Evolutionary conservation across 2,797 vertebrate genomes (phyloP).

Genomic region (Peromyscus aztecus): DNA sequence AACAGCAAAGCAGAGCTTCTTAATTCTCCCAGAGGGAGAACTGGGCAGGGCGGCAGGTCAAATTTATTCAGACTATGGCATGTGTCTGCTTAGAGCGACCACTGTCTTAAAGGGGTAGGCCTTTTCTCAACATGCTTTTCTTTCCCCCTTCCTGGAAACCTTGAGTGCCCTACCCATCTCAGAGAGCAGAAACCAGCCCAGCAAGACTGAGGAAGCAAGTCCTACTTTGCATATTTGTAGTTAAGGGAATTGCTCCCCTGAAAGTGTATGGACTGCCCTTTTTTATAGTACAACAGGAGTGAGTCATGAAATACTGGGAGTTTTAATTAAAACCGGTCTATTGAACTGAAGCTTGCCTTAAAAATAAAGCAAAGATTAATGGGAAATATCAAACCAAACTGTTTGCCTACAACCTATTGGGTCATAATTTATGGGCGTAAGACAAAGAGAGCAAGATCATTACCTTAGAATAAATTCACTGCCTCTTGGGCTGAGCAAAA

Average conservation of each 20-base stretch:
- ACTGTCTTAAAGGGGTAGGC: neutral
- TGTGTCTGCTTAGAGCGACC: neutral
- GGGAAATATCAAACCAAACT: slow-evolving; percentile 75
- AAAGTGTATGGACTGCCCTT: slow-evolving; percentile 70
- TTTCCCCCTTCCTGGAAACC: neutral
- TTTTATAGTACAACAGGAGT: slow-evolving; percentile 68
- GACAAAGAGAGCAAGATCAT: slow-evolving; percentile 82
- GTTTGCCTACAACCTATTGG: slow-evolving; percentile 79
- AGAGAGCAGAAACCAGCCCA: slow-evolving; percentile 17
- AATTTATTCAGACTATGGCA: neutral
- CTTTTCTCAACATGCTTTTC: neutral
- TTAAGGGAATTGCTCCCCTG: slow-evolving; percentile 76
- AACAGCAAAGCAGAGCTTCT: neutral
- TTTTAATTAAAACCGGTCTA: slow-evolving; percentile 83
- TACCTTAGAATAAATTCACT: slow-evolving; percentile 82
- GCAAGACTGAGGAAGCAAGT: slow-evolving; percentile 58
- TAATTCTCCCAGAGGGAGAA: neutral
- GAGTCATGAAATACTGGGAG: slow-evolving; percentile 77
- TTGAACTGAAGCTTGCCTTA: slow-evolving; percentile 77
- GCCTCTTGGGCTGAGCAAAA: slow-evolving; percentile 80
- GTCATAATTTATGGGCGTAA: slow-evolving; percentile 81
- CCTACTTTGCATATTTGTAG: slow-evolving; percentile 47
- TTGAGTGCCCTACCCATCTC: neutral
- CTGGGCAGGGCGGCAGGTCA: too few relatives aligned
- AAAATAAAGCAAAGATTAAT: slow-evolving; percentile 83